Evolutionary conservation across 1,140 invertebrate genomes (phyloP).

Genomic region (Thalassaphorura encarpata): DNA sequence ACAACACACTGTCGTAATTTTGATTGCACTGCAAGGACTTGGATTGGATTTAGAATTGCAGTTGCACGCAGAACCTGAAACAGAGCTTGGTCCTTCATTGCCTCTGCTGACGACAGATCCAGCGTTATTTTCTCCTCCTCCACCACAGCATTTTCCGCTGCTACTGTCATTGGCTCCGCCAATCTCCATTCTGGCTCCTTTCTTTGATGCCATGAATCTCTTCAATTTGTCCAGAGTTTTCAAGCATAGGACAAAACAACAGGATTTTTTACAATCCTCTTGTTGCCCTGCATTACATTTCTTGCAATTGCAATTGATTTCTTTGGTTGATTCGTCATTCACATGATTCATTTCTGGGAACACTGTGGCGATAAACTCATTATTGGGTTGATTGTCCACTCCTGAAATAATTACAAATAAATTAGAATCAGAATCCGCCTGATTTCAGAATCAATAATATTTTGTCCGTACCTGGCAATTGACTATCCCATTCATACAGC

Average conservation of each 20-base stretch:
- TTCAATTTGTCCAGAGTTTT: constrained; percentile 7
- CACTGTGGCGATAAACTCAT: neutral
- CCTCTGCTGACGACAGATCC: no score
- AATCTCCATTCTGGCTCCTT: neutral
- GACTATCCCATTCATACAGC: constrained; percentile 6
- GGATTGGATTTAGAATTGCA: no score
- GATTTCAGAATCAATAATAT: neutral
- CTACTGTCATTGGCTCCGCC: no score
- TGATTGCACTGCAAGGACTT: no score
- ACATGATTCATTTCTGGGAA: neutral
- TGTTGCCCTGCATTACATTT: no score
- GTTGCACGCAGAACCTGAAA: no score
- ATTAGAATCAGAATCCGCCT: neutral
- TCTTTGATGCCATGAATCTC: constrained; percentile 7
- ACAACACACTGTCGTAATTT: no score
- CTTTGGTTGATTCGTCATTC: neutral
- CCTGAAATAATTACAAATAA: neutral
- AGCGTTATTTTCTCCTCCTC: no score
- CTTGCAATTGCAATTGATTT: neutral
- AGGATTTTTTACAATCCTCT: neutral
- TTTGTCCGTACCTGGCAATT: neutral
- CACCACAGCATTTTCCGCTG: no score
- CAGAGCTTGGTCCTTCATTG: no score
- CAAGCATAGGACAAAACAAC: neutral
- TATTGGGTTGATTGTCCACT: no score